Evolutionary conservation across 2,797 vertebrate species (phyloP).

Genomic region (Dendrocincla fuliginosa): DNA sequence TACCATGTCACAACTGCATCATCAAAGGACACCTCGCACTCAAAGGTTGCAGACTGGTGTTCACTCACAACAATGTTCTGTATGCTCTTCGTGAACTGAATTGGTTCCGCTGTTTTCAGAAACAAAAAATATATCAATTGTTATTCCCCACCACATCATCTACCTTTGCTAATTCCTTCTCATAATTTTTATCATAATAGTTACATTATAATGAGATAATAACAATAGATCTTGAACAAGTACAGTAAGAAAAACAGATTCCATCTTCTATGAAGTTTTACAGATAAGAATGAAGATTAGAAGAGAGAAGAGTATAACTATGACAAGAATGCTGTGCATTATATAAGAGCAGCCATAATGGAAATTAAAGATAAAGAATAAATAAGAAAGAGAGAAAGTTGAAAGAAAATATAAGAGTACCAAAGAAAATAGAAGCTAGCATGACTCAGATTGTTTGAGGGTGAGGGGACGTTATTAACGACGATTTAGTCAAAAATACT

Average conservation of each 20-base stretch:
- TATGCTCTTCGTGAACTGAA: conserved; percentile 99
- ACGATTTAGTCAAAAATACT: background rate
- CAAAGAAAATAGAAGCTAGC: background rate
- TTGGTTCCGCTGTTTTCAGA: conserved; percentile 89
- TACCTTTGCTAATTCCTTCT: background rate
- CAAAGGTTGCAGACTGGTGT: conserved; percentile 94
- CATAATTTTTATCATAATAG: background rate
- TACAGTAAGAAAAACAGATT: background rate
- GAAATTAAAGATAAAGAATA: conserved; percentile 3
- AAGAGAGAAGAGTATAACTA: background rate
- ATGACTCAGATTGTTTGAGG: background rate
- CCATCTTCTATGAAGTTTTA: background rate
- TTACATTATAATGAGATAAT: background rate
- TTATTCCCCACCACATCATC: background rate
- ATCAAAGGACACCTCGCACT: conserved; percentile 98
- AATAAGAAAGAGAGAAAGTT: background rate
- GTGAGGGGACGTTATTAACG: background rate
- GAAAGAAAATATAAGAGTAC: background rate
- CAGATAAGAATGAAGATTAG: conserved; percentile 4
- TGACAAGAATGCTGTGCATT: background rate
- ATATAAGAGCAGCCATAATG: background rate
- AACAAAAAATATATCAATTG: background rate
- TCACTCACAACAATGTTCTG: conserved; percentile 98
- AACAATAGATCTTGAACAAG: background rate
- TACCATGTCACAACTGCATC: conserved; percentile 98